Evolutionary conservation across 2,888 invertebrate genomes (phyloP).

Genomic region (Eilema griseolum): DNA sequence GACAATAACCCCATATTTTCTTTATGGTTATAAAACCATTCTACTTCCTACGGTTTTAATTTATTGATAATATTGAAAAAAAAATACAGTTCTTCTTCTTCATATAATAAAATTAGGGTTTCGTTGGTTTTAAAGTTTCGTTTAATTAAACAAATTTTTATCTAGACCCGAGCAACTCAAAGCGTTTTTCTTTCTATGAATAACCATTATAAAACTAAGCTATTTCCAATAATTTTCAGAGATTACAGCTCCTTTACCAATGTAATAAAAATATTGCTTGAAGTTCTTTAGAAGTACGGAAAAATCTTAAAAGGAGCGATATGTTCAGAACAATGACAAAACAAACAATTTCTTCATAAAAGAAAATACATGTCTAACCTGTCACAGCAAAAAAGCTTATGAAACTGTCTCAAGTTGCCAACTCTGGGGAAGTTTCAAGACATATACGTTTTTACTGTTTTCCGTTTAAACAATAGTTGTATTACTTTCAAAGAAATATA

Average conservation of each 20-base stretch:
- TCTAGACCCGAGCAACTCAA: neutral
- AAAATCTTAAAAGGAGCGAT: conserved; percentile 33
- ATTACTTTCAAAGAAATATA: conserved; percentile 18
- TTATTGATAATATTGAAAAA: neutral
- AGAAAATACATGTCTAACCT: conserved; percentile 62
- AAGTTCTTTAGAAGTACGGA: conserved; percentile 13
- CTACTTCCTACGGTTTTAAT: neutral
- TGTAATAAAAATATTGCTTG: neutral
- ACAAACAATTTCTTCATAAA: conserved; percentile 59
- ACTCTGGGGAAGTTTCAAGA: conserved; percentile 55
- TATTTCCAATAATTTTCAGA: neutral
- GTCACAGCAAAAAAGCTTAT: conserved; percentile 72
- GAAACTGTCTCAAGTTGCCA: conserved; percentile 64
- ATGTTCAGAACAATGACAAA: conserved; percentile 43
- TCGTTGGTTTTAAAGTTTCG: no score
- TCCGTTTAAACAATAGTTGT: conserved; percentile 36
- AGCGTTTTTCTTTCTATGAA: neutral
- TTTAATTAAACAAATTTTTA: neutral
- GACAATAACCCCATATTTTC: neutral
- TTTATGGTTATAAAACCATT: neutral
- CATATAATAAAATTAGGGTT: no score
- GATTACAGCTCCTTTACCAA: conserved; percentile 7
- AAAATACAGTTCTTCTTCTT: no score
- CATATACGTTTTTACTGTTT: conserved; percentile 60
- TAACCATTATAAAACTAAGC: neutral